Percentiles rank a stretch among this genome's conserved stretches.
Evolutionary conservation across 2,113 vertebrate genomes (phyloP).

Genomic region (Tragelaphus imberbis): DNA sequence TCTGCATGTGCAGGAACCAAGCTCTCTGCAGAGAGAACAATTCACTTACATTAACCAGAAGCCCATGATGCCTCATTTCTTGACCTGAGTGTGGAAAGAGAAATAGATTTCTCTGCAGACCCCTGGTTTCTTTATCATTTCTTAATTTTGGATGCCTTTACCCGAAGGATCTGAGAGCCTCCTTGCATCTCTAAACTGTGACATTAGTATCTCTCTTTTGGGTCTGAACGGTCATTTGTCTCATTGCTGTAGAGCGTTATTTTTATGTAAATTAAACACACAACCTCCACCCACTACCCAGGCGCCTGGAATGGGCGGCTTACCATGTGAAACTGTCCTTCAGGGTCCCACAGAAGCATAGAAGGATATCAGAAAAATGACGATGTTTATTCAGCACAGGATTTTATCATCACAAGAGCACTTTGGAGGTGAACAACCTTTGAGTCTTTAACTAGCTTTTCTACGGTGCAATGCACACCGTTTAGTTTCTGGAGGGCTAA

Average conservation of each 20-base stretch:
- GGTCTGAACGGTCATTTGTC: background rate
- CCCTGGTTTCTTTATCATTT: background rate
- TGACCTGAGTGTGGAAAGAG: background rate
- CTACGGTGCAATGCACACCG: background rate
- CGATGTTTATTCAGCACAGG: constrained; percentile 51
- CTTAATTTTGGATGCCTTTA: background rate
- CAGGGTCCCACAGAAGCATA: background rate
- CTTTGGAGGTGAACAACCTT: constrained; percentile 47
- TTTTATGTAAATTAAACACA: constrained; percentile 56
- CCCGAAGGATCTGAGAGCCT: background rate
- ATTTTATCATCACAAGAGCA: background rate
- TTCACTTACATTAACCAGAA: rapidly evolving
- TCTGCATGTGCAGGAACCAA: background rate
- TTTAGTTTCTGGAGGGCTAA: constrained; percentile 46
- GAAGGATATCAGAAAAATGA: constrained; percentile 14
- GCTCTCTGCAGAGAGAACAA: background rate
- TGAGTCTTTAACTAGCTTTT: constrained; percentile 17
- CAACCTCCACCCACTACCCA: background rate
- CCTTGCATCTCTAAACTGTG: rapidly evolving
- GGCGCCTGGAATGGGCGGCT: background rate
- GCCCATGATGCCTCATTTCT: background rate
- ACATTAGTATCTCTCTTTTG: background rate
- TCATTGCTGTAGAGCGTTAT: background rate
- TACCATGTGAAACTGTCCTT: constrained; percentile 15
- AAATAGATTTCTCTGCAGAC: background rate